phyloP scores from a whole-genome alignment of 2,797 vertebrate species.

The Cephalopachus bancanus region DNA sequence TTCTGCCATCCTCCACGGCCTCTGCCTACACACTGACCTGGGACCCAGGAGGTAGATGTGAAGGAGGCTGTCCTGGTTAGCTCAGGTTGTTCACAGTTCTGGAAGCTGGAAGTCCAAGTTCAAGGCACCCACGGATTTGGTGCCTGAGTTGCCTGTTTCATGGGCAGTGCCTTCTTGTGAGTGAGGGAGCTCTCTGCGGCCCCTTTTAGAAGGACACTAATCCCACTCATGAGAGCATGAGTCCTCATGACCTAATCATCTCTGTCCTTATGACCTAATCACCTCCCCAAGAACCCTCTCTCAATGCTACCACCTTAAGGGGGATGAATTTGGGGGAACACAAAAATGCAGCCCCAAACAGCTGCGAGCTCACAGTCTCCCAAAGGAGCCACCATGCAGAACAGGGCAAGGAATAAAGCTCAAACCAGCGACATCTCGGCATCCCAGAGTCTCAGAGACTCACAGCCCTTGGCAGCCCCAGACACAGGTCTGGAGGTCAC shows the following conservation, averaged over 20 bases:
- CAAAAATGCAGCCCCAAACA: not conserved
- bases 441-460: rapidly evolving
- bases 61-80: not conserved
- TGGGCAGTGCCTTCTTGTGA: not conserved
- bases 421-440: not conserved
- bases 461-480: not conserved
- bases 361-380: not conserved
- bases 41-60: not conserved
- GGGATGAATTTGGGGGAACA: not conserved
- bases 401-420: too few relatives aligned
- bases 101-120: not conserved
- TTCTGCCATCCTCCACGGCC: not conserved
- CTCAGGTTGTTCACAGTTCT: not conserved
- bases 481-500: not conserved
- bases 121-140: not conserved
- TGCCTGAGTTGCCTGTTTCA: not conserved
- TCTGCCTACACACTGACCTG: not conserved
- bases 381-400: not conserved
- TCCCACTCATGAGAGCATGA: too few relatives aligned
- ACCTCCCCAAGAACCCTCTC: not conserved
- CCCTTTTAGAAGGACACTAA: too few relatives aligned
- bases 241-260: too few relatives aligned
- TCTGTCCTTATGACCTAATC: not conserved
- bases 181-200: not conserved
- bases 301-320: not conserved